Base-by-base conservation (phyloP, 1,140 invertebrate genomes). In the Solen grandis region DNA sequence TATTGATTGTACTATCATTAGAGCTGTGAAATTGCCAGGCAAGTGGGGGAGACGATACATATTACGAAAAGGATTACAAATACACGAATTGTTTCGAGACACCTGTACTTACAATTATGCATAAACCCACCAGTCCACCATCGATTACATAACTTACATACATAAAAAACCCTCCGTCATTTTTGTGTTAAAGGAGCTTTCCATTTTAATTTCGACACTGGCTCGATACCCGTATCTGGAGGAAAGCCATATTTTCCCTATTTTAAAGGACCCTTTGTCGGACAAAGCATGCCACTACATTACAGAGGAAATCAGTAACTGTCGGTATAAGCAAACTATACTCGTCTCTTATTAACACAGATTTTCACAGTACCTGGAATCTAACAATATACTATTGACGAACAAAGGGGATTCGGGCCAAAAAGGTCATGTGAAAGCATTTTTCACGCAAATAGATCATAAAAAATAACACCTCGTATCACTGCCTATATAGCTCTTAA, bases 401-500 rank as follows among this genome's bases (percentile, higher is more conserved):
- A 75, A 63, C 73, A 75, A 29, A 75, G 65, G 41, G 73, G 73
- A 22, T 75, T 75, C 25, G 1, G 73, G 4, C 1, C 14, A 54
- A 52, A 50, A n/a, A 10, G 74, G 4, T 63, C 59, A 33, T 77
- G 74, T 57, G 59, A 65, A 22, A 77, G 29, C 62, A 77, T 55
- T 77, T 31, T 54, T 31, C 41, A 5, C 36, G 59, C 10, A 60
- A 27, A 5, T 38, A 19, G 5, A 62, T 41, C 38, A 36, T 62
- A 5, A 10, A 27, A 50, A 75, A 60, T n/a, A n/a, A n/a, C n/a
- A n/a, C n/a, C n/a, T n/a, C n/a, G n/a, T n/a, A n/a, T n/a, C n/a
- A n/a, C n/a, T n/a, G n/a, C n/a, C n/a, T n/a, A n/a, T n/a, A n/a
- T n/a, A n/a, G n/a, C n/a, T n/a, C n/a, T n/a, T n/a, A n/a, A n/a